Percentiles rank a stretch among this genome's conserved stretches.
Evolutionary conservation across 2,797 vertebrate species (phyloP).

Genomic region (Liparis tanakae): DNA sequence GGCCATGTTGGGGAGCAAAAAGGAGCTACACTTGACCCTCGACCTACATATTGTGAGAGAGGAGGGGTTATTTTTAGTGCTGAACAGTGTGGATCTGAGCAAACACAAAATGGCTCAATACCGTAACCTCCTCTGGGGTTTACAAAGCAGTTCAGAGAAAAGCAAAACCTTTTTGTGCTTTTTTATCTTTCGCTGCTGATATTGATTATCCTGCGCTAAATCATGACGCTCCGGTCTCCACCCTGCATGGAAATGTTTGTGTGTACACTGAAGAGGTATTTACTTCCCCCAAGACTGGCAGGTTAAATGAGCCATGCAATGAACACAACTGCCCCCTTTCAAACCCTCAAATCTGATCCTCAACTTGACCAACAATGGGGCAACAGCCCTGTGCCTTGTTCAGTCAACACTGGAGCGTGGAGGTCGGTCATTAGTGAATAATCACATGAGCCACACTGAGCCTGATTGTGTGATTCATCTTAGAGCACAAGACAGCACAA

Average conservation of each 20-base stretch:
- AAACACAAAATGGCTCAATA: slow-evolving; percentile 70
- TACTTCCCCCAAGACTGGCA: slow-evolving; percentile 33
- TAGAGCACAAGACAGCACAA: slow-evolving; percentile 17
- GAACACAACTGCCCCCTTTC: slow-evolving; percentile 1
- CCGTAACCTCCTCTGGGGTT: slow-evolving; percentile 55
- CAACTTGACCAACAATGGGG: slow-evolving; percentile 15
- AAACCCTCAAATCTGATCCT: slow-evolving; percentile 20
- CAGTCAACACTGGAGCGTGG: slow-evolving; percentile 29
- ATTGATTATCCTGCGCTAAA: slow-evolving; percentile 60
- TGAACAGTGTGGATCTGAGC: slow-evolving; percentile 48
- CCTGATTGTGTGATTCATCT: slow-evolving; percentile 64
- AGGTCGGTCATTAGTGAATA: slow-evolving; percentile 64
- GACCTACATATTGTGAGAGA: slow-evolving; percentile 47
- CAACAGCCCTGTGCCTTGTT: slow-evolving; percentile 2
- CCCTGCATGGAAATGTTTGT: slow-evolving; percentile 35
- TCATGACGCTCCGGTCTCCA: slow-evolving; percentile 26
- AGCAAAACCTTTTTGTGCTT: slow-evolving; percentile 62
- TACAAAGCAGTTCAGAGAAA: slow-evolving; percentile 60
- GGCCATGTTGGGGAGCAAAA: slow-evolving; percentile 56
- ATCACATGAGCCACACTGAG: slow-evolving; percentile 53
- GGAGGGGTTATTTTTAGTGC: slow-evolving; percentile 70
- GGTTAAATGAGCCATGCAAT: slow-evolving; percentile 30
- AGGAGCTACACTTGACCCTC: slow-evolving; percentile 69
- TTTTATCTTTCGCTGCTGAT: slow-evolving; percentile 54
- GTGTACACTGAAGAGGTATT: slow-evolving; percentile 44